Evolutionary conservation across 2,888 invertebrate genomes (phyloP).

Genomic region (Eilema sororculum): DNA sequence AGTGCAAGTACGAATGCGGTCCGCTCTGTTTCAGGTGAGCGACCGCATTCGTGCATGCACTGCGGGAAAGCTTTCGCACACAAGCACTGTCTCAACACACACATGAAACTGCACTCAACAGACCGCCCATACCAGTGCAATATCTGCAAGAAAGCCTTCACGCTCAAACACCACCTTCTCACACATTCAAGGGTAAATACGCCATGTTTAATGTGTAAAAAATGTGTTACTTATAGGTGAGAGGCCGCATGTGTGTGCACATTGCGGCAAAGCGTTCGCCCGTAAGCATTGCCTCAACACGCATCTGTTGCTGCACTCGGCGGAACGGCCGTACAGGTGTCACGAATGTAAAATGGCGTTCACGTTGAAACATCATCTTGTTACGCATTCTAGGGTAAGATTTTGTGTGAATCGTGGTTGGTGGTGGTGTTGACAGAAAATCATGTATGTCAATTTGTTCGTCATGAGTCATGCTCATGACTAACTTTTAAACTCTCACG

Average conservation of each 20-base stretch:
- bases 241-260: constrained; percentile 92
- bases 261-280: constrained; percentile 93
- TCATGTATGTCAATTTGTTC: too few relatives aligned
- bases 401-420: constrained; percentile 5
- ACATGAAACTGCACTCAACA: constrained; percentile 91
- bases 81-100: constrained; percentile 93
- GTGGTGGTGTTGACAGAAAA: neutral
- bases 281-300: constrained; percentile 94
- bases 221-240: constrained; percentile 82
- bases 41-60: constrained; percentile 90
- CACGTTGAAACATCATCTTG: constrained; percentile 93
- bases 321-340: constrained; percentile 93
- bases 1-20: constrained; percentile 52
- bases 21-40: constrained; percentile 86
- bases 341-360: constrained; percentile 95
- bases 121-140: constrained; percentile 92
- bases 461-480: too few relatives aligned
- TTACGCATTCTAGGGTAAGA: constrained; percentile 91
- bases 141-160: constrained; percentile 94
- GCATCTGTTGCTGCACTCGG: constrained; percentile 92
- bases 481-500: too few relatives aligned
- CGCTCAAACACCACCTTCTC: constrained; percentile 92
- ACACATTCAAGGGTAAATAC: constrained; percentile 90
- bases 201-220: constrained; percentile 49
- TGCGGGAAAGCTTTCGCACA: constrained; percentile 93